Conservation (phyloP, 2,797 vertebrate species). For the Lacerta bilineata region DNA sequence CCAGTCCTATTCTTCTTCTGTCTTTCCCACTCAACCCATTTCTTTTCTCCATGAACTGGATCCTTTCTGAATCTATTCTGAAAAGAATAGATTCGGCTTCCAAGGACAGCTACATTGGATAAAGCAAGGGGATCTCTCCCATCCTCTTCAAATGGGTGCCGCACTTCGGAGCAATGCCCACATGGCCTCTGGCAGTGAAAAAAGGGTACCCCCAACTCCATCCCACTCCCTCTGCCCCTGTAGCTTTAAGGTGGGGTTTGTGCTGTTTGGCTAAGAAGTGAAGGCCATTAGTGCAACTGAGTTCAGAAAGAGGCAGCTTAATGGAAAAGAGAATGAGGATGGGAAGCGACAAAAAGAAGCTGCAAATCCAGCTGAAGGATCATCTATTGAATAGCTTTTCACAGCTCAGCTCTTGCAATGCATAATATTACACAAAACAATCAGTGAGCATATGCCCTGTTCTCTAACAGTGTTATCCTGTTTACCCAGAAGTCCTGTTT, state of each 20-base stretch:
- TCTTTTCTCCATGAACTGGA: background rate
- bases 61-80: background rate
- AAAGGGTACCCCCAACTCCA: background rate
- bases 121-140: background rate
- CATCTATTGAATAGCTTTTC: background rate
- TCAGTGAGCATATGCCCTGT: background rate
- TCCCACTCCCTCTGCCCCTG: background rate
- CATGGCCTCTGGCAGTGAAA: background rate
- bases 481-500: background rate
- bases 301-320: background rate
- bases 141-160: background rate
- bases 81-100: background rate
- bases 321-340: background rate
- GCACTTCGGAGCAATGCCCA: background rate
- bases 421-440: background rate
- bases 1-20: background rate
- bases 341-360: background rate
- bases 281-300: background rate
- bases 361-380: background rate
- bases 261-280: background rate
- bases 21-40: background rate
- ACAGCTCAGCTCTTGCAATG: background rate
- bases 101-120: background rate
- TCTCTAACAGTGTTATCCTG: background rate
- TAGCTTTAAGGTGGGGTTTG: background rate